phyloP scores from a whole-genome alignment of 2,888 invertebrate species.

The Hydroisotoma schaefferi region DNA sequence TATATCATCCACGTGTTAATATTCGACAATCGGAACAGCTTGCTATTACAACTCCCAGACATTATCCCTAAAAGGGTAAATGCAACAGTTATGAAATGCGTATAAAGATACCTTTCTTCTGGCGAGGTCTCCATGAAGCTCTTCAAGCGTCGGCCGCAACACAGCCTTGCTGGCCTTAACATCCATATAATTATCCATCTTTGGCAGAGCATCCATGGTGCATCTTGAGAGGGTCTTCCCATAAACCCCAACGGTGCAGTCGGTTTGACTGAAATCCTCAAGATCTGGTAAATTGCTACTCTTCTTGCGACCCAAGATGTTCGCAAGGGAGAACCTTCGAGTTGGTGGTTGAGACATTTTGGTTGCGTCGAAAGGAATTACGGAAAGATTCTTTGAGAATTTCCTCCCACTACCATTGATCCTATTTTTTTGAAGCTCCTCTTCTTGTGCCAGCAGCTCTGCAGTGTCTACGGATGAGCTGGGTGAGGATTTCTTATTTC shows the following conservation, averaged over 20 bases:
- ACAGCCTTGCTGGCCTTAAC: conserved; percentile 64
- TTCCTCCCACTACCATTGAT: not conserved
- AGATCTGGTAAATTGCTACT: conserved; percentile 37
- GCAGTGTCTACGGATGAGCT: conserved; percentile 10
- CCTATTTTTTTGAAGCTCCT: not conserved
- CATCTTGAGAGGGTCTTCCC: conserved; percentile 51
- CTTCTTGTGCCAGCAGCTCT: not conserved
- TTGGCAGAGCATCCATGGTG: conserved; percentile 66
- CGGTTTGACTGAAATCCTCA: conserved; percentile 28
- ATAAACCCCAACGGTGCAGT: conserved; percentile 41
- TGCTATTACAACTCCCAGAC: too few relatives aligned
- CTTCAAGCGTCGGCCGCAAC: conserved; percentile 78
- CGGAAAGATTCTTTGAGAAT: not conserved
- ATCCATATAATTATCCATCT: conserved; percentile 77
- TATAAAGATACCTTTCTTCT: conserved; percentile 19
- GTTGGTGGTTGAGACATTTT: conserved; percentile 18
- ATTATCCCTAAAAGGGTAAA: too few relatives aligned
- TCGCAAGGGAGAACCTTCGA: conserved; percentile 30
- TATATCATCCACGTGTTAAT: not conserved
- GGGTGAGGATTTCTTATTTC: conserved; percentile 3
- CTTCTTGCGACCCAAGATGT: conserved; percentile 30
- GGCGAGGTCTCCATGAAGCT: conserved; percentile 63
- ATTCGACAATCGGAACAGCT: too few relatives aligned
- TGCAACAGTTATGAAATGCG: too few relatives aligned
- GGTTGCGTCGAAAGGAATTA: not conserved